Evolutionary conservation across 2,888 invertebrate species (phyloP).

Genomic region (Heliconius ethilla): DNA sequence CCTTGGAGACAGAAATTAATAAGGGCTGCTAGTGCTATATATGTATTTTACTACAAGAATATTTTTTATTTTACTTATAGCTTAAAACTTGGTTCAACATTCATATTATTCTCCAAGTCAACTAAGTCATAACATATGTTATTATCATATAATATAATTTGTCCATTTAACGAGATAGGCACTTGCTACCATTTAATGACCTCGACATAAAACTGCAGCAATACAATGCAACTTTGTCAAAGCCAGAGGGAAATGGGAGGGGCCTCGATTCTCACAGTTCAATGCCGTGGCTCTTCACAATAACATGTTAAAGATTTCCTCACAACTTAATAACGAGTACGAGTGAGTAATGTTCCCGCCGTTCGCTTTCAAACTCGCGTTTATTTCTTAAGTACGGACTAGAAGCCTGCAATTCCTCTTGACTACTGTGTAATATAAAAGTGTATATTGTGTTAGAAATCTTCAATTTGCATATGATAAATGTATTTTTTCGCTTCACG

Average conservation of each 20-base stretch:
- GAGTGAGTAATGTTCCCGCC: constrained; percentile 20
- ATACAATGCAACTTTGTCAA: constrained; percentile 19
- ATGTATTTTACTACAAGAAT: neutral
- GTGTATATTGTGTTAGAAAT: constrained; percentile 22
- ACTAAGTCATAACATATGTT: no score
- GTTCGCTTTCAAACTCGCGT: constrained; percentile 28
- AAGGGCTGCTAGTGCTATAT: no score
- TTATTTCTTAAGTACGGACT: constrained; percentile 35
- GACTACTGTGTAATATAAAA: constrained; percentile 30
- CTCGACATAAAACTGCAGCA: constrained; percentile 4
- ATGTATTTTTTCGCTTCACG: neutral
- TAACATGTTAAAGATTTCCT: constrained; percentile 41
- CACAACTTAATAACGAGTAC: constrained; percentile 37
- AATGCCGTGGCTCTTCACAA: constrained; percentile 38
- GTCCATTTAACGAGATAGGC: neutral
- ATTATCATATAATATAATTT: neutral
- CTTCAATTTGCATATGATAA: constrained; percentile 1
- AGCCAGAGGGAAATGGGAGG: constrained; percentile 35
- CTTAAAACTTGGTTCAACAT: neutral
- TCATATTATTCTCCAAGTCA: neutral
- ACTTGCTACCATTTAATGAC: constrained; percentile 29
- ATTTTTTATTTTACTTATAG: neutral
- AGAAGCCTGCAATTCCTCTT: constrained; percentile 36
- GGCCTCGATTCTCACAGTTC: constrained; percentile 38
- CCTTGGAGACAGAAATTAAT: no score